phyloP scores from a whole-genome alignment of 2,797 vertebrate genomes.

The Cottoperca gobio region DNA sequence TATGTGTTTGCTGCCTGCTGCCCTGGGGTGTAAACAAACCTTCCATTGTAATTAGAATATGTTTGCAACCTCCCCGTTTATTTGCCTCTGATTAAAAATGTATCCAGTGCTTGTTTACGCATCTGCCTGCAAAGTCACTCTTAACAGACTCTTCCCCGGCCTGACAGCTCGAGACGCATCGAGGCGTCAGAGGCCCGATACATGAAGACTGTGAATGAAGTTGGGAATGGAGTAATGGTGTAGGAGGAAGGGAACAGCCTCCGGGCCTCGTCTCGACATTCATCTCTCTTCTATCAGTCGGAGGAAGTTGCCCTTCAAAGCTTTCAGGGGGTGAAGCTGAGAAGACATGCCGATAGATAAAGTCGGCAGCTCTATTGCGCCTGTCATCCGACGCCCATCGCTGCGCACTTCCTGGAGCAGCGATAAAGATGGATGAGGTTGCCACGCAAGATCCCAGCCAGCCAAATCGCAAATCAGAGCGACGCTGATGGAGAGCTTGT shows the following conservation, averaged over 20 bases:
- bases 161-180: conserved; percentile 17
- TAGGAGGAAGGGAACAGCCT: background rate
- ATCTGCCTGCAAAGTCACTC: conserved; percentile 30
- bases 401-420: conserved; percentile 35
- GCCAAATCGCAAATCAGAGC: conserved; percentile 33
- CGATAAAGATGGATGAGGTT: conserved; percentile 72
- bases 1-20: conserved; percentile 20
- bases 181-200: background rate
- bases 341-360: conserved; percentile 59
- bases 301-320: conserved; percentile 60
- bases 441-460: conserved; percentile 41
- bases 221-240: conserved; percentile 16
- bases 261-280: conserved; percentile 11
- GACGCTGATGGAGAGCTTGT: conserved; percentile 54
- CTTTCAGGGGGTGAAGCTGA: conserved; percentile 57
- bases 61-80: conserved; percentile 2
- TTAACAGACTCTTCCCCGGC: conserved; percentile 9
- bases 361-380: conserved; percentile 53
- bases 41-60: conserved; percentile 30
- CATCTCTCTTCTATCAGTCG: conserved; percentile 50
- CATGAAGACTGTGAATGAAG: conserved; percentile 50
- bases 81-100: conserved; percentile 28
- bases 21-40: conserved; percentile 18
- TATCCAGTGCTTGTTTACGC: conserved; percentile 2
- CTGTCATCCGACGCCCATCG: conserved; percentile 62